Evolutionary conservation across 2,113 vertebrate species (phyloP).

Genomic region (Eupsittula cactorum): DNA sequence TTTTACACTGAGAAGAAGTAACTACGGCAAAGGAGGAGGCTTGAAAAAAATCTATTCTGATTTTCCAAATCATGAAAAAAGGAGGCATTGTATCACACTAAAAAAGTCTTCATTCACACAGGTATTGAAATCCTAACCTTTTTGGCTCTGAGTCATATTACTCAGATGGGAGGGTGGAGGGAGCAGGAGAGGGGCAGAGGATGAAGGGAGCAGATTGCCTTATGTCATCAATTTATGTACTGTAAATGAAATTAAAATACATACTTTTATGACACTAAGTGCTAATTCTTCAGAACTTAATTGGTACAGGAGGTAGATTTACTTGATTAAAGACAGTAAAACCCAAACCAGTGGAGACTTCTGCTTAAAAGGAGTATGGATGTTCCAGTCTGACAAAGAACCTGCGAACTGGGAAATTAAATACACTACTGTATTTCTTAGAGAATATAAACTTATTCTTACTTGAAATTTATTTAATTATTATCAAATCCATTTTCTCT

Average conservation of each 20-base stretch:
- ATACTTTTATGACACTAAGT: constrained; percentile 34
- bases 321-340: constrained; percentile 51
- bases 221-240: constrained; percentile 31
- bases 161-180: neutral
- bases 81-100: neutral
- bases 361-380: neutral
- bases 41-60: constrained; percentile 12
- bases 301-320: neutral
- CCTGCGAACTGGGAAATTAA: constrained; percentile 24
- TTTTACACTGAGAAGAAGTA: neutral
- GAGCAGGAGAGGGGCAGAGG: neutral
- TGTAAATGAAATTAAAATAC: constrained; percentile 33
- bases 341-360: neutral
- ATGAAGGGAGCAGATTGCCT: constrained; percentile 5
- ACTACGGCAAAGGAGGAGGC: neutral
- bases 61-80: neutral
- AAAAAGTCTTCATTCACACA: neutral
- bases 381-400: constrained; percentile 8
- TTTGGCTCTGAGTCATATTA: neutral
- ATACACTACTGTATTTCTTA: constrained; percentile 1
- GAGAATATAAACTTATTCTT: neutral
- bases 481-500: neutral
- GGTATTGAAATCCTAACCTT: constrained; percentile 49
- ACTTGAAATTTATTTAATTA: constrained; percentile 7
- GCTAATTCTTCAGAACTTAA: constrained; percentile 58